Percentiles rank a stretch among this genome's conserved stretches.
Evolutionary conservation across 2,113 vertebrate species (phyloP).

Genomic region (Pachyramphus minor): DNA sequence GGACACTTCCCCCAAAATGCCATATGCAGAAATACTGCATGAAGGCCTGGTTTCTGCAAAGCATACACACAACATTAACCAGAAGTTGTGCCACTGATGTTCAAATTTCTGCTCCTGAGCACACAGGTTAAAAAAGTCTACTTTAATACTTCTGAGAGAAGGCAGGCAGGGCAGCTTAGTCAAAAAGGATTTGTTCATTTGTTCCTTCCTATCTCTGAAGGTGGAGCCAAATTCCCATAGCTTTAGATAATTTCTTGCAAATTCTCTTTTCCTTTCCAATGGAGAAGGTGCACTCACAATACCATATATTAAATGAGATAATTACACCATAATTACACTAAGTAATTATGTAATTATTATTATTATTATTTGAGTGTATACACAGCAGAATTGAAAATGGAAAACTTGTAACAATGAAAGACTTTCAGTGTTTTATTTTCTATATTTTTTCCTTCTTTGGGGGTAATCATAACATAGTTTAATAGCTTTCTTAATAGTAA

Average conservation of each 20-base stretch:
- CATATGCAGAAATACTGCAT: not conserved
- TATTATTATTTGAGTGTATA: not conserved
- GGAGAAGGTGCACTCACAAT: not conserved
- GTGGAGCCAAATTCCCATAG: slow-evolving; percentile 1
- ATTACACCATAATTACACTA: not conserved
- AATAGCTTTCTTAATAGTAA: not conserved
- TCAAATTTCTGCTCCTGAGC: not conserved
- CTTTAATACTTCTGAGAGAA: not conserved
- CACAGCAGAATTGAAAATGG: not conserved
- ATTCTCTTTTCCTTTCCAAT: not conserved
- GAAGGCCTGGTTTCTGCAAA: not conserved
- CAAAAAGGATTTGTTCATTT: not conserved
- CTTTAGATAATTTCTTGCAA: not conserved
- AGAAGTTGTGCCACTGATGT: not conserved
- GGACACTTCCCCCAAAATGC: not conserved
- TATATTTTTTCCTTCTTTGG: not conserved
- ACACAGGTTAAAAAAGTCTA: not conserved
- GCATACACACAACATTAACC: not conserved
- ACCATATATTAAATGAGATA: not conserved
- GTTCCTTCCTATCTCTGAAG: slow-evolving; percentile 18
- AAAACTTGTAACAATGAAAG: not conserved
- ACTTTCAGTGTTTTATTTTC: not conserved
- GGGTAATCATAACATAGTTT: not conserved
- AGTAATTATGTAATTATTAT: not conserved
- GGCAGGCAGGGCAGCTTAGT: not conserved